A percentile compares a stretch with the other conserved stretches of the same genome.
Evolutionary conservation across 2,113 vertebrate genomes (phyloP).

Genomic region (Archilochus colubris): DNA sequence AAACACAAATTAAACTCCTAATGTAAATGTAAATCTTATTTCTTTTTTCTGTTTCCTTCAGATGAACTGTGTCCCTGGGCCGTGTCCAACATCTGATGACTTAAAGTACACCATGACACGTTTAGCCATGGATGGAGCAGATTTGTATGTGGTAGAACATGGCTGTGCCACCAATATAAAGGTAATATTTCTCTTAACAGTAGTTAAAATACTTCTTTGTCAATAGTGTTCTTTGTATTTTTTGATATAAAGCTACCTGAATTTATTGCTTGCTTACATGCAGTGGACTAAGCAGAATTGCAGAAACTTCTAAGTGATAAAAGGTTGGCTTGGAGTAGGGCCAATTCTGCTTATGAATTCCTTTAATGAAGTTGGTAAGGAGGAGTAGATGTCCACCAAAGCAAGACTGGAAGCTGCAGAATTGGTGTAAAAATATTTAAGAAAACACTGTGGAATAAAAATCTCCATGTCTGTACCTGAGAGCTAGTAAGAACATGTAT

Average conservation of each 20-base stretch:
- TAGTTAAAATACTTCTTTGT: not conserved
- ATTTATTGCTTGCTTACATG: not conserved
- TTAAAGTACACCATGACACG: constrained; percentile 98
- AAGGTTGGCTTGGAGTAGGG: not conserved
- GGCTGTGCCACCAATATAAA: constrained; percentile 94
- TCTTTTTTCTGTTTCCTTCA: not conserved
- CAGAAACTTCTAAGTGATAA: not conserved
- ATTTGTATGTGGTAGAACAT: constrained; percentile 93
- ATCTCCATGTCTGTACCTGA: not conserved
- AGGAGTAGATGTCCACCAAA: not conserved
- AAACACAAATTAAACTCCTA: not conserved
- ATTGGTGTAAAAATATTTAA: not conserved
- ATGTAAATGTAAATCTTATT: not conserved
- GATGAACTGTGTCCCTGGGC: constrained; percentile 88
- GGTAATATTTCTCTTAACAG: constrained; percentile 64
- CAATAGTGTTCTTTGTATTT: not conserved
- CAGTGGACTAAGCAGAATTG: not conserved
- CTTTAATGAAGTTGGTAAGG: not conserved
- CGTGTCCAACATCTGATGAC: constrained; percentile 91
- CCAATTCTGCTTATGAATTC: not conserved
- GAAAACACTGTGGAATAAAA: not conserved
- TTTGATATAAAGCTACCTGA: not conserved
- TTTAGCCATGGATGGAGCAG: constrained; percentile 90
- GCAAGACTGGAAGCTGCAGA: not conserved
- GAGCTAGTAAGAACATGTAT: not conserved